Evolutionary conservation across 2,797 vertebrate genomes (phyloP), one percentile per base, ranked within the genome.

Genomic region (Gambusia yucatana): DNA sequence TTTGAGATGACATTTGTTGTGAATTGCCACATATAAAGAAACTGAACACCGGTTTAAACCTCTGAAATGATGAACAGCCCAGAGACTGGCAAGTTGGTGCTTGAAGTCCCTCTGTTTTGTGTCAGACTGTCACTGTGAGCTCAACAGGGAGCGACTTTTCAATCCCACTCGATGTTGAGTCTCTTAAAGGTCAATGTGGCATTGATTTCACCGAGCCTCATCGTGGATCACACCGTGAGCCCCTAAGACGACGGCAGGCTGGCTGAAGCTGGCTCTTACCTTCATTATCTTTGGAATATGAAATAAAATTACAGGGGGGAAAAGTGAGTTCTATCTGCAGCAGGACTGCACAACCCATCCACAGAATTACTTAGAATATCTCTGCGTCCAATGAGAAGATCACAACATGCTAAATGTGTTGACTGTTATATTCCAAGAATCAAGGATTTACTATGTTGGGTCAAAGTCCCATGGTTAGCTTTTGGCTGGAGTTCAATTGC

Each of bases 121-220:
- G 41, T 41, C 3, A 41, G 6, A 67, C 70, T 46, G 75, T 85
- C 75, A 78, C 72, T 79, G 14, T 63, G 16, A 36, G 28, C 33
- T 8, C 6, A 65, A 10, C 61, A 9, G 17, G 14, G 33, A 65
- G 16, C 1, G 75, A 84, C 57, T 79, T 78, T 82, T 76, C 88
- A 82, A 70, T 78, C 88, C 79, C 72, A 16, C 72, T 25, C 33
- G 65, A 69, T 82, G 70, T 70, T 44, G 84, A 84, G 80, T 86
- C 77, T 80, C 73, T 77, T 33, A 47, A 50, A 78, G 63, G 85
- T 89, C 86, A 80, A 90, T 90, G 74, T 17, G 43, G 70, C 77
- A 90, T 90, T 77, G 86, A 93, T 91, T 78, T 75, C 8, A 22
- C 65, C 30, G 69, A 84, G 75, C 59, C 75, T 81, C 78, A 30